Evolutionary conservation across 2,888 invertebrate genomes (phyloP).

Genomic region (Nipponacmea schrenckii): DNA sequence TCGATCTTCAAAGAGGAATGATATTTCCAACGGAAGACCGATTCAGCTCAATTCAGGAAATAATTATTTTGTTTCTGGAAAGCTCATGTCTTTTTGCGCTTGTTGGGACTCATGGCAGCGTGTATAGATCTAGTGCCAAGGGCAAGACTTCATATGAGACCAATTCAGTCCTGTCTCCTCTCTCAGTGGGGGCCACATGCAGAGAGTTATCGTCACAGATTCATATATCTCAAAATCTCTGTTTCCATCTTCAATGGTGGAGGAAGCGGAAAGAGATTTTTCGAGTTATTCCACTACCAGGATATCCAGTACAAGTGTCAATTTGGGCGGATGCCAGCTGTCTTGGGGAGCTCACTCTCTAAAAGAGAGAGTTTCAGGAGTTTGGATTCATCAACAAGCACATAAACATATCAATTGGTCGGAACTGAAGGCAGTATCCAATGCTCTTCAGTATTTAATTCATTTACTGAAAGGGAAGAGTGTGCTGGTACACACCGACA

Average conservation of each 20-base stretch:
- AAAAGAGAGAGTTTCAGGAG: neutral
- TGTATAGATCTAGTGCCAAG: neutral
- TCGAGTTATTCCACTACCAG: neutral
- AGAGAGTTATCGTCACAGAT: neutral
- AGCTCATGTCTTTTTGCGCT: neutral
- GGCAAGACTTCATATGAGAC: neutral
- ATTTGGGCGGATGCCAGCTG: neutral
- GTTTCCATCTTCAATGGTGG: neutral
- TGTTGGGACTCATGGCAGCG: neutral
- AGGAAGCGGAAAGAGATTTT: neutral
- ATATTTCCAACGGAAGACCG: neutral
- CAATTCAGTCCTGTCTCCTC: neutral
- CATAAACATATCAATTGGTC: slow-evolving; percentile 5
- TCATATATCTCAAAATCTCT: neutral
- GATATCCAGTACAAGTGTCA: neutral
- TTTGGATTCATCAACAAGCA: neutral
- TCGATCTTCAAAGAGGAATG: neutral
- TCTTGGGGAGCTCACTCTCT: neutral
- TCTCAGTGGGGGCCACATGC: neutral
- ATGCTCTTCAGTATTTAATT: neutral
- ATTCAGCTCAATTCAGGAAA: neutral
- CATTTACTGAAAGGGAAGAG: neutral
- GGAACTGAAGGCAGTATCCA: neutral
- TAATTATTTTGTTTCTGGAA: neutral
- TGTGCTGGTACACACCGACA: slow-evolving; percentile 3